Percentiles rank a stretch among this genome's conserved stretches.
phyloP scores from a whole-genome alignment of 2,113 vertebrate species.

The rabbit (Oryctolagus cuniculus) region mOryCun1.1 NC_091440.1:114074501-114075000 shows the following conservation, averaged over 20 bases:
- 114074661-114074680: not conserved
- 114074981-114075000: not conserved
- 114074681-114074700: not conserved
- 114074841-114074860: not conserved
- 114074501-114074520: not conserved
- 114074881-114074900: not conserved
- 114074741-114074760: not conserved
- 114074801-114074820: not conserved
- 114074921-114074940: not conserved
- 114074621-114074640: not conserved
- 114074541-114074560: not conserved
- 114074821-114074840: not conserved
- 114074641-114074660: conserved; percentile 15
- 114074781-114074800: not conserved
- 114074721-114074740: not conserved
- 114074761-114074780: not conserved
- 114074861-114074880: not conserved
- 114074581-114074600: not conserved
- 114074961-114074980: not conserved
- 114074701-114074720: not conserved
- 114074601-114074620: not conserved
- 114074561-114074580: too few species aligned
- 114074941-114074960: not conserved
- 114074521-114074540: not conserved
- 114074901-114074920: not conserved